Conservation (phyloP, 2,797 vertebrate genomes). For the Artibeus jamaicensis region DNA sequence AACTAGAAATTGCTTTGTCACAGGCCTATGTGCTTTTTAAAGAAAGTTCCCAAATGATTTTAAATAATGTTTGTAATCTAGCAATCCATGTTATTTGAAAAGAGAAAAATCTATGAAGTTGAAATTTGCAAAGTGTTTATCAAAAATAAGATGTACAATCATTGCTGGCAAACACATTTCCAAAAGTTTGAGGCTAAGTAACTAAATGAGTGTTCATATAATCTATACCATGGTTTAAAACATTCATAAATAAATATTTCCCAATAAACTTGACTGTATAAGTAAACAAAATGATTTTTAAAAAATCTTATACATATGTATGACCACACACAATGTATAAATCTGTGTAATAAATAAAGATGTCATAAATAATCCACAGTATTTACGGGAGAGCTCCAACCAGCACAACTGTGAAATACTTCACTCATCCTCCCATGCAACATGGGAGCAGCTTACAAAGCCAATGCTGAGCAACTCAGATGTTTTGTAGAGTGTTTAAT, state of each 20-base stretch:
- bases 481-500: constrained; percentile 34
- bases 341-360: constrained; percentile 52
- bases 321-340: constrained; percentile 62
- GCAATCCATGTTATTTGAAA: neutral
- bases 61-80: constrained; percentile 4
- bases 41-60: neutral
- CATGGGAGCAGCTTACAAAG: constrained; percentile 36
- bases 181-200: constrained; percentile 27
- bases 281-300: constrained; percentile 69
- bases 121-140: constrained; percentile 16
- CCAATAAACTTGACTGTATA: constrained; percentile 58
- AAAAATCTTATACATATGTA: constrained; percentile 67
- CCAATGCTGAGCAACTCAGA: constrained; percentile 65
- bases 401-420: neutral
- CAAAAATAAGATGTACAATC: constrained; percentile 42
- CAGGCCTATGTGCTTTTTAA: neutral
- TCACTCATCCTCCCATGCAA: constrained; percentile 23
- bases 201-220: constrained; percentile 59
- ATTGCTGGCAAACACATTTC: constrained; percentile 34
- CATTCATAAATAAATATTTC: constrained; percentile 71
- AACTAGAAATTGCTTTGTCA: constrained; percentile 2
- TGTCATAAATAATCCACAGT: constrained; percentile 40
- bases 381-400: constrained; percentile 55
- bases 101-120: neutral
- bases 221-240: constrained; percentile 53